Conservation (phyloP, 1,140 invertebrate genomes). For the Scaptomyza montana region DNA sequence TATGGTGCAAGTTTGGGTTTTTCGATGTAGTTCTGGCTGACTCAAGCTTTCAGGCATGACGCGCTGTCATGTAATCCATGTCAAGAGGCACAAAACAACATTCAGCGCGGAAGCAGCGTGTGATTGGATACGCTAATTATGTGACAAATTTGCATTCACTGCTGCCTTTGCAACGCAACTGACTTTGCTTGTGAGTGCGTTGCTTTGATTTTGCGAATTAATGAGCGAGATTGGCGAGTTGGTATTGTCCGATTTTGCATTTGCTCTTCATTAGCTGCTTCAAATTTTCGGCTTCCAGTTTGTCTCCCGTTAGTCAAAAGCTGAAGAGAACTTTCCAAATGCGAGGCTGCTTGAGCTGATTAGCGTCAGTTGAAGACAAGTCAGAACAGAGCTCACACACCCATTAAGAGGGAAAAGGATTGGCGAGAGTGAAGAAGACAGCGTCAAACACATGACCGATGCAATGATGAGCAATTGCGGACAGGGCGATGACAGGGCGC, state of each 20-base stretch:
- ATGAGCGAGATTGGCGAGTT: constrained; percentile 44
- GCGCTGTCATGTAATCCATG: constrained; percentile 57
- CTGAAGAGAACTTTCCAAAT: constrained; percentile 68
- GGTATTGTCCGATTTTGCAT: constrained; percentile 53
- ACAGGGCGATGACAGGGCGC: constrained; percentile 56
- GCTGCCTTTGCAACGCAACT: constrained; percentile 13
- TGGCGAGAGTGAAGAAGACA: background rate
- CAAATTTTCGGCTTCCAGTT: constrained; percentile 61
- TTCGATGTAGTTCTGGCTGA: constrained; percentile 1
- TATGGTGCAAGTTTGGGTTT: constrained; percentile 24
- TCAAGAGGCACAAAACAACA: constrained; percentile 18
- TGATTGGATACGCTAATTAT: constrained; percentile 78
- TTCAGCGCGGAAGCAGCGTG: constrained; percentile 20
- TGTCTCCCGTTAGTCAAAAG: constrained; percentile 30
- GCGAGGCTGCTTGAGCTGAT: constrained; percentile 31
- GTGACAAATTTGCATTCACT: constrained; percentile 68
- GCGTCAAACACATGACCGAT: constrained; percentile 11
- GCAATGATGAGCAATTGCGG: constrained; percentile 62
- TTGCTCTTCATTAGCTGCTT: constrained; percentile 70
- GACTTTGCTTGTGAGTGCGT: constrained; percentile 33
- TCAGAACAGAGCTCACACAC: background rate
- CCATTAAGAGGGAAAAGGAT: background rate
- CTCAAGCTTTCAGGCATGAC: constrained; percentile 32
- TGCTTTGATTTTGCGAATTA: constrained; percentile 77
- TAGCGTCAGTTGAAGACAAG: constrained; percentile 11